Base-by-base conservation (phyloP, 2,797 vertebrate species). In the Lutjanus argentimaculatus region DNA sequence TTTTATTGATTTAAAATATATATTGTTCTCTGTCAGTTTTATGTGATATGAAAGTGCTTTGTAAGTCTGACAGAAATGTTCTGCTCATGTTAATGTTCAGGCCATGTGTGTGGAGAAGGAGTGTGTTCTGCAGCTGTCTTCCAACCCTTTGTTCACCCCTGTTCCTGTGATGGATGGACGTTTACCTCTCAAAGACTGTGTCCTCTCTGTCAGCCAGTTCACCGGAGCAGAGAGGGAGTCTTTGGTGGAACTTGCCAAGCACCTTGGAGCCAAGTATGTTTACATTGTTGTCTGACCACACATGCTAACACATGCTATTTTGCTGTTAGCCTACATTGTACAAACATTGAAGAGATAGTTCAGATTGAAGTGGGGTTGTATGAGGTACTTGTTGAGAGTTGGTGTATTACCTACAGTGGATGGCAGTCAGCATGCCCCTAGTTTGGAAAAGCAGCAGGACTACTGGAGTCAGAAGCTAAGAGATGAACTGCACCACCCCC, bases 191-290 rank as follows among this genome's bases (percentile, higher is more conserved):
- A 94, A 90, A 72, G 89, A 89, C 30, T 99, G 97, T 64, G 96
- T 99, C 49, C 96, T 99, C 65, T 99, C 99, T 0, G 96, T 99
- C 86, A 99, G 98, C 84, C 98, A 99, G 90, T 99, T 98, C 93
- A 97, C 88, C 1, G 98, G 98, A 81, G 96, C 96, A 21, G 98
- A 99, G 94, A 96, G 97, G 85, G 97, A 99, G 72, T 98, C 98
- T 3, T 90, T 99, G 90, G 93, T 96, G 78, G 97, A 96, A 73
- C 94, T 99, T 78, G 96, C 97, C 72, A 97, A 95, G 77, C 91
- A 95, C 75, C 96, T 99, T 8, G 99, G 98, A 93, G 98, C 98
- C 64, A 97, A 95, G 98, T 99, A 95, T 19, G 89, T 80, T 40
- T 58, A 11, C 46, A 52, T 14, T 55, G 5, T 8, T 6, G 4